Conservation (phyloP, 2,888 invertebrate species). For the Sepiola atlantica region DNA sequence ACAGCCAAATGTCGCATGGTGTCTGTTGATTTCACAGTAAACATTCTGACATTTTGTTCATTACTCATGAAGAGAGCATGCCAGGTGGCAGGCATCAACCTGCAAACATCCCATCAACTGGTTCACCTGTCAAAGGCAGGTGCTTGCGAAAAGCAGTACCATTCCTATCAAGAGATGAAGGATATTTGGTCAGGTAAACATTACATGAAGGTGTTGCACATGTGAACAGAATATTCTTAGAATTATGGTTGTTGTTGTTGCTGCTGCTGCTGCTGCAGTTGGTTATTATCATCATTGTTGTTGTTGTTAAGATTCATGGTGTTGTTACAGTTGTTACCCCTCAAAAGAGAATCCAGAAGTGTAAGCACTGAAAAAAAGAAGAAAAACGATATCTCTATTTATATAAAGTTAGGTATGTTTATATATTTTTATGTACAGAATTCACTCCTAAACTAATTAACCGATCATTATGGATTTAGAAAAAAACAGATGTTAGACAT, state of each 20-base stretch:
- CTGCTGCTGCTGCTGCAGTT: not conserved
- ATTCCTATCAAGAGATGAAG: not conserved
- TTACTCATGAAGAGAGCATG: not conserved
- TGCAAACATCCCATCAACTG: not conserved
- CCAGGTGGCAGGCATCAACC: not conserved
- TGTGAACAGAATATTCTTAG: not conserved
- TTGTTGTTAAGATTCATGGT: not conserved
- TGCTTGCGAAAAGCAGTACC: not conserved
- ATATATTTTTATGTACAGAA: too few relatives aligned
- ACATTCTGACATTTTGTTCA: not conserved
- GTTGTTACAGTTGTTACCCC: conserved; percentile 39
- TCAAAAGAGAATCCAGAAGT: conserved; percentile 33
- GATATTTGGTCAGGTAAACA: conserved; percentile 24
- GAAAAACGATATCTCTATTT: not conserved
- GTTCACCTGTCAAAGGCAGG: not conserved
- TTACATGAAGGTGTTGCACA: not conserved
- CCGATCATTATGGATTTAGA: not conserved
- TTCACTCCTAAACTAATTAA: not conserved
- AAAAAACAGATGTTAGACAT: not conserved
- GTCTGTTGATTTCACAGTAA: conserved; percentile 32
- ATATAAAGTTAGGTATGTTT: too few relatives aligned
- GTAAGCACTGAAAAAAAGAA: not conserved
- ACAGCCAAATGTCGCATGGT: conserved; percentile 43
- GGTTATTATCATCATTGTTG: not conserved
- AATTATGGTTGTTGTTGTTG: conserved; percentile 37